Base-by-base conservation (phyloP, 2,797 vertebrate species). In the Gephyroberyx darwinii region DNA sequence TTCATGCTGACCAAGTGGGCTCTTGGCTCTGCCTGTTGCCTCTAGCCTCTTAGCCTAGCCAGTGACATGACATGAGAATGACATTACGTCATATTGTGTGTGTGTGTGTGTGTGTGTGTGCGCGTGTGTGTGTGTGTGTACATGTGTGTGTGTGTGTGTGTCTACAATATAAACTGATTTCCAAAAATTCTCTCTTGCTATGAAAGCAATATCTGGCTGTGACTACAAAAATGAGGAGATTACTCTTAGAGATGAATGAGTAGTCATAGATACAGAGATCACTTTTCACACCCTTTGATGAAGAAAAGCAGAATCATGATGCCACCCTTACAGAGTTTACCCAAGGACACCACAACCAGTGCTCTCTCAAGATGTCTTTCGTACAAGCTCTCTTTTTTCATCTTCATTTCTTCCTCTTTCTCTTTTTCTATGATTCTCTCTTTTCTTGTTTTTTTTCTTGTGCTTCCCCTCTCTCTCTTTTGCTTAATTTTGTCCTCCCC, bases 21-120 rank as follows among this genome's bases (percentile, higher is more conserved):
- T 41, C 50, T 73, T 8, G 62, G 47, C 56, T 61, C 8, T 74
- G 59, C 30, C 20, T 67, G 47, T 41, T 61, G 62, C 52, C 5
- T 9, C 58, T 53, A 61, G 60, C 59, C 54, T 68, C 31, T 53
- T 55, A 65, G 80, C 65, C 33, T 0, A 1, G 73, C 68, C 35
- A 31, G n/a, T 12, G 5, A 61, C 45, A 56, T 4, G 0, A 8
- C 19, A n/a, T 58, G 47, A 64, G 63, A 41, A 37, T 63, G 68
- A 60, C 65, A 67, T 43, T 7, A 65, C 4, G 39, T 16, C 19
- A 2, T 1, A 19, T n/a, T 7, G 22, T 26, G 26, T 35, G 7
- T 50, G 54, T 35, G 13, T 13, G 8, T 17, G 9, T 35, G 22
- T 4, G 37, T 0, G 54, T 60, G 19, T 59, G 39, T 53, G 20